Conservation (phyloP, 2,888 invertebrate species). For the Balanococcus diminutus region DNA sequence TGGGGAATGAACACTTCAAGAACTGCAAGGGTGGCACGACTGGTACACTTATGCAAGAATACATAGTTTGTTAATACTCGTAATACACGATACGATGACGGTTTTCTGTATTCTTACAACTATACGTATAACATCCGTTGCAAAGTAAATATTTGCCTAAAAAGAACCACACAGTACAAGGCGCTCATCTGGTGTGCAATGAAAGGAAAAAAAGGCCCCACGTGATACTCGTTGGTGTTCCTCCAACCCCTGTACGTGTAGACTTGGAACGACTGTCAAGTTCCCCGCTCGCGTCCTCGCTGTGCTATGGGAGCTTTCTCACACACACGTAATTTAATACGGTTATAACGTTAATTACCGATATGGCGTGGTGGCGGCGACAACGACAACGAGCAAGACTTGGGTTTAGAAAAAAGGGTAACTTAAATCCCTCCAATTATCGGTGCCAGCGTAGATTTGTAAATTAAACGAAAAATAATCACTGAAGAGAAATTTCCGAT, state of each 20-base stretch:
- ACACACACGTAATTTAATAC: neutral
- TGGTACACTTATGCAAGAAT: neutral
- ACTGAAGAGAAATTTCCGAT: neutral
- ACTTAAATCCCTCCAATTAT: neutral
- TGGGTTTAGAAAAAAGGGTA: neutral
- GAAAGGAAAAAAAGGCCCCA: neutral
- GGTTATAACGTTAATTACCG: neutral
- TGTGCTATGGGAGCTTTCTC: neutral
- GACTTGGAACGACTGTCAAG: neutral
- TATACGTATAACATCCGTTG: neutral
- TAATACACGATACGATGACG: neutral
- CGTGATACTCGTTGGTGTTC: neutral
- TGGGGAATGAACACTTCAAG: too few species aligned
- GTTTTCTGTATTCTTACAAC: neutral
- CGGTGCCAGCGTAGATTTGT: neutral
- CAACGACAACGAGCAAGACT: too few species aligned
- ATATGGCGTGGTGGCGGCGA: too few species aligned
- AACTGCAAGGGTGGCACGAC: neutral
- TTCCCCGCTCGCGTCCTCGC: neutral
- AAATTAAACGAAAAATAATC: neutral
- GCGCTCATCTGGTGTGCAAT: neutral
- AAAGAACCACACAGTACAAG: neutral
- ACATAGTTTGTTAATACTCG: neutral
- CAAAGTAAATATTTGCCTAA: constrained; percentile 11
- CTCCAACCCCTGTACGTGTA: neutral